A percentile compares a stretch with the other conserved stretches of the same genome.
Evolutionary conservation across 2,888 invertebrate species (phyloP).

Genomic region (Ethmia dodecea): DNA sequence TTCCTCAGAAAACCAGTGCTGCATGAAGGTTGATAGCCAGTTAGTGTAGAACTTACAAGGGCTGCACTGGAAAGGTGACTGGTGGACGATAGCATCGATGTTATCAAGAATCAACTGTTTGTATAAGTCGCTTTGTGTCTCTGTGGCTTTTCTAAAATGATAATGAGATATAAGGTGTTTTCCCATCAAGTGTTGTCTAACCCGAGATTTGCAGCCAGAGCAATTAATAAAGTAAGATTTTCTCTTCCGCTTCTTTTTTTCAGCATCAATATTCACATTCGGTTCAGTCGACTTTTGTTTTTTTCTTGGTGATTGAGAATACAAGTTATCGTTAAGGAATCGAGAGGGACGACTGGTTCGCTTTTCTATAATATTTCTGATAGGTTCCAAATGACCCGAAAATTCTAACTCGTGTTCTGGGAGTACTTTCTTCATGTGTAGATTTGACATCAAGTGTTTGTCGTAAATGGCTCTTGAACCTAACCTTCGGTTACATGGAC

Average conservation of each 20-base stretch:
- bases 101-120: slow-evolving; percentile 84
- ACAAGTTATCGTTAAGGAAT: slow-evolving; percentile 47
- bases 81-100: slow-evolving; percentile 86
- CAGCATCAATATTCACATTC: slow-evolving; percentile 32
- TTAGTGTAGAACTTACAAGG: slow-evolving; percentile 92
- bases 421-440: slow-evolving; percentile 82
- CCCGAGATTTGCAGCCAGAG: slow-evolving; percentile 83
- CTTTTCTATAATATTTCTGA: slow-evolving; percentile 39
- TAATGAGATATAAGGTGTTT: slow-evolving; percentile 92
- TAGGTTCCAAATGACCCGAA: slow-evolving; percentile 62
- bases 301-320: slow-evolving; percentile 39
- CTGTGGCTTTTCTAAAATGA: slow-evolving; percentile 86
- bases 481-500: slow-evolving; percentile 86
- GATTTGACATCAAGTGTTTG: slow-evolving; percentile 84
- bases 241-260: slow-evolving; percentile 69
- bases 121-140: slow-evolving; percentile 73
- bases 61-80: slow-evolving; percentile 91
- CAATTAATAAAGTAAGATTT: slow-evolving; percentile 80
- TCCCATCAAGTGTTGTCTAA: slow-evolving; percentile 83
- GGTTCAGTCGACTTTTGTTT: slow-evolving; percentile 23
- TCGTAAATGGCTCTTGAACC: slow-evolving; percentile 86
- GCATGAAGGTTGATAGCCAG: slow-evolving; percentile 81
- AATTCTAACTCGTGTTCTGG: slow-evolving; percentile 84
- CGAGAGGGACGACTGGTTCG: slow-evolving; percentile 51
- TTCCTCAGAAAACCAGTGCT: slow-evolving; percentile 84